Evolutionary conservation across 1,140 invertebrate genomes (phyloP).

Genomic region (Bradysia coprophila): DNA sequence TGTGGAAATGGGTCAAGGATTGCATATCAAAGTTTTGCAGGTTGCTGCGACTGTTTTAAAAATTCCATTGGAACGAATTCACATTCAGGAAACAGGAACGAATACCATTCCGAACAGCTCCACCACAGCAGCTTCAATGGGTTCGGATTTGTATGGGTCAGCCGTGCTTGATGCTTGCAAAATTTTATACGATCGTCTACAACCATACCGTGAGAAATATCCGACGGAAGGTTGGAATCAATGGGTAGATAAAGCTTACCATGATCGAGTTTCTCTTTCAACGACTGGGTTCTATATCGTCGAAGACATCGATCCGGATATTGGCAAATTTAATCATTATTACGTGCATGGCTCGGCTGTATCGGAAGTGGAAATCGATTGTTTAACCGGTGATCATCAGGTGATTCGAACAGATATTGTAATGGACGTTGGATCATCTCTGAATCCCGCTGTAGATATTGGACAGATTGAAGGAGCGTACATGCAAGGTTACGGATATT

Average conservation of each 20-base stretch:
- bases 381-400: conserved; percentile 36
- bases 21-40: conserved; percentile 44
- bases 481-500: conserved; percentile 44
- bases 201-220: conserved; percentile 29
- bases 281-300: conserved; percentile 38
- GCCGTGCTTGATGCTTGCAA: conserved; percentile 43
- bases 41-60: conserved; percentile 29
- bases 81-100: conserved; percentile 43
- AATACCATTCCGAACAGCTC: conserved; percentile 49
- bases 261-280: conserved; percentile 34
- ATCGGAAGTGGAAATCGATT: conserved; percentile 35
- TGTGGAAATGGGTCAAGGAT: conserved; percentile 50
- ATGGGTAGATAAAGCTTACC: conserved; percentile 38
- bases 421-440: conserved; percentile 46
- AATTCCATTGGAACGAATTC: conserved; percentile 33
- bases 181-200: conserved; percentile 30
- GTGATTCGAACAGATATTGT: conserved; percentile 45
- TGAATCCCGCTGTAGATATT: conserved; percentile 51
- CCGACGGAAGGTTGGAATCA: conserved; percentile 39
- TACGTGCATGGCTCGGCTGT: conserved; percentile 32
- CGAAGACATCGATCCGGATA: conserved; percentile 26
- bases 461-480: conserved; percentile 51
- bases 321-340: conserved; percentile 28
- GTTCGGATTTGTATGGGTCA: conserved; percentile 49
- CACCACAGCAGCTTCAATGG: conserved; percentile 42